phyloP scores from a whole-genome alignment of 2,113 vertebrate genomes.

The Otus sunia region DNA sequence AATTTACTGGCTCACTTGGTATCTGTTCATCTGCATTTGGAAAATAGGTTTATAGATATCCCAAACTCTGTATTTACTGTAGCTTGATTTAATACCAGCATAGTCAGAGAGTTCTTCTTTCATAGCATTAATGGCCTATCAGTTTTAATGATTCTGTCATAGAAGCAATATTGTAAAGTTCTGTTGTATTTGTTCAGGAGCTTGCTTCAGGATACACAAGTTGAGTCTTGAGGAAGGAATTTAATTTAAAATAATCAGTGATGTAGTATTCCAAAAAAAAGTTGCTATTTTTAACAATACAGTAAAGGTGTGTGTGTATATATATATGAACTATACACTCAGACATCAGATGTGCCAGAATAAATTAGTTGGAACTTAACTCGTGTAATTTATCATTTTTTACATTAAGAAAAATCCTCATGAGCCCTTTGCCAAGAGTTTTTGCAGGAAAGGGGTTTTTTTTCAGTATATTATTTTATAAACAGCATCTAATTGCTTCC shows the following conservation, averaged over 20 bases:
- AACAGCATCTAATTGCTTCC: constrained; percentile 24
- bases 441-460: neutral
- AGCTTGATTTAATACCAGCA: neutral
- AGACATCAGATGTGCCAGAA: neutral
- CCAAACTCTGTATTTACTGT: neutral
- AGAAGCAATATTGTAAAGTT: neutral
- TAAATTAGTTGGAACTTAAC: neutral
- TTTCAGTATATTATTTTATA: constrained; percentile 7
- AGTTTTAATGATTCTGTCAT: neutral
- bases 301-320: neutral
- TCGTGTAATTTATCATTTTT: neutral
- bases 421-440: constrained; percentile 21
- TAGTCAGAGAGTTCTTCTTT: neutral
- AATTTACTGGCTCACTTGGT: neutral
- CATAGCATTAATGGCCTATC: neutral
- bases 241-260: neutral
- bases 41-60: neutral
- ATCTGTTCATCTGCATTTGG: neutral
- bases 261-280: neutral
- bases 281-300: neutral
- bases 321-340: neutral
- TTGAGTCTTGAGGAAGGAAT: neutral
- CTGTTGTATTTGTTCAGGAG: neutral
- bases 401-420: neutral
- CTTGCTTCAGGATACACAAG: neutral